phyloP scores from a whole-genome alignment of 1,140 invertebrate species.

The Pseudomyrmex concolor region DNA sequence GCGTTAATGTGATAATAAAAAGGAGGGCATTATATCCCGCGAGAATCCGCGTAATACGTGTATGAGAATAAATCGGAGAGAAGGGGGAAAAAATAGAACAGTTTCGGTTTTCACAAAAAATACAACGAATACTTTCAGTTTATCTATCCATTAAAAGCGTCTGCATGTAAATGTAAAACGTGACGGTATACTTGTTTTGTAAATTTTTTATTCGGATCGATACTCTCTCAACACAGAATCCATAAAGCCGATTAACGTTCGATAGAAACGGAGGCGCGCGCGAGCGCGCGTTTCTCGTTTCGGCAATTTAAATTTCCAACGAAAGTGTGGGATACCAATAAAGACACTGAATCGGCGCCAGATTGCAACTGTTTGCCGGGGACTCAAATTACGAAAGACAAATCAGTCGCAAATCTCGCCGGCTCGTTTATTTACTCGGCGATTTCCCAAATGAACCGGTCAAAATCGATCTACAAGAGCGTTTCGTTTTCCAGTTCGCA shows the following conservation, averaged over 20 bases:
- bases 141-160: conserved; percentile 13
- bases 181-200: not conserved
- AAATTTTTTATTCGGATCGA: conserved; percentile 50
- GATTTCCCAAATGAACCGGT: conserved; percentile 68
- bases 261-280: not conserved
- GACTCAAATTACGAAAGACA: conserved; percentile 59
- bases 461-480: conserved; percentile 68
- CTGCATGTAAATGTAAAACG: conserved; percentile 25
- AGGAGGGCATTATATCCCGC: conserved; percentile 57
- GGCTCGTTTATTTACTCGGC: conserved; percentile 53
- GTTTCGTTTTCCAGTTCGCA: conserved; percentile 64
- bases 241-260: conserved; percentile 57
- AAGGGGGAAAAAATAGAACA: not conserved
- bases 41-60: not conserved
- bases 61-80: conserved; percentile 54
- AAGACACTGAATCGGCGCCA: conserved; percentile 53
- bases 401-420: conserved; percentile 42
- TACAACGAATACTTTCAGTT: conserved; percentile 8
- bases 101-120: not conserved
- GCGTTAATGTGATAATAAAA: conserved; percentile 60
- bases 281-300: conserved; percentile 21
- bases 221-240: conserved; percentile 45
- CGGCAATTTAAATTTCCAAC: conserved; percentile 58
- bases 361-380: conserved; percentile 54
- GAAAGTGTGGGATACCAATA: conserved; percentile 43